phyloP scores from a whole-genome alignment of 2,113 vertebrate species.

The Tor tambroides region DNA sequence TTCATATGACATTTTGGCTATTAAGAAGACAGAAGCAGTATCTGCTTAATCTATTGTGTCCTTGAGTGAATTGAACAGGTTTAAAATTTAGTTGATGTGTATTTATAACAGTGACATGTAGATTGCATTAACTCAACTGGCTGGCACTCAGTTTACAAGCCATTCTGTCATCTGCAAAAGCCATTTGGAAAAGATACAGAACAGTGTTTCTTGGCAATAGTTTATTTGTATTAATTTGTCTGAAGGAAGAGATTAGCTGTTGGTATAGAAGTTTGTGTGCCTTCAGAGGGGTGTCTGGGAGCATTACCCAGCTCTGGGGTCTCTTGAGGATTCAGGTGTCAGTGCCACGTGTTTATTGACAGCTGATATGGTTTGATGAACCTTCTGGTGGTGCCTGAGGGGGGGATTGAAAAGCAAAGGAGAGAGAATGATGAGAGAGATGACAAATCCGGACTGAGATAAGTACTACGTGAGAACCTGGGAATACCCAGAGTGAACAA shows the following conservation, averaged over 20 bases:
- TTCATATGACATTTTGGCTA: background rate
- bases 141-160: background rate
- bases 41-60: background rate
- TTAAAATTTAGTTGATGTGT: background rate
- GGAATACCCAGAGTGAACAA: background rate
- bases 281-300: background rate
- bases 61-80: background rate
- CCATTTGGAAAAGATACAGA: background rate
- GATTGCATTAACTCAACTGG: constrained; percentile 7
- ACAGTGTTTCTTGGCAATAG: background rate
- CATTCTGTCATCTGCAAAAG: constrained; percentile 7
- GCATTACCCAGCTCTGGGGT: background rate
- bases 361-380: constrained; percentile 67
- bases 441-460: constrained; percentile 38
- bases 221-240: background rate
- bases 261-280: background rate
- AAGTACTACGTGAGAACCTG: constrained; percentile 4
- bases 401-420: constrained; percentile 27
- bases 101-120: constrained; percentile 4
- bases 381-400: constrained; percentile 24
- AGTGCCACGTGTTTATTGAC: constrained; percentile 65
- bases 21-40: background rate
- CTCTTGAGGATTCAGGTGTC: constrained; percentile 72
- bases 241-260: background rate
- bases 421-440: constrained; percentile 12